Evolutionary conservation across 2,113 vertebrate species (phyloP).

Genomic region (Gambusia affinis): DNA sequence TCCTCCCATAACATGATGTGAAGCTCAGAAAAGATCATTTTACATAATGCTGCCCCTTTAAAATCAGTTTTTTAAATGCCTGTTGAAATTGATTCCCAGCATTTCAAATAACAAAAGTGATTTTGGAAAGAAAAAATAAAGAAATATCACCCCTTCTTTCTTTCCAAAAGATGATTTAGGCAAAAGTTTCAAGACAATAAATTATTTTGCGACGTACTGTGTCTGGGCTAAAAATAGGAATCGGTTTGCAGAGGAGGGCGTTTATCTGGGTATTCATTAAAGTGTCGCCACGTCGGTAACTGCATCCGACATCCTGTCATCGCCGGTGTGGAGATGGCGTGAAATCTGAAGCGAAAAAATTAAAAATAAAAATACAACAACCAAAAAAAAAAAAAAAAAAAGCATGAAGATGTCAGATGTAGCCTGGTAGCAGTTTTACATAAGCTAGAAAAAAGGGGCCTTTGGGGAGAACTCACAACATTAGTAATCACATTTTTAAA

Average conservation of each 20-base stretch:
- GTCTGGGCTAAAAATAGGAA: not conserved
- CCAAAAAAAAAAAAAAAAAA: not conserved
- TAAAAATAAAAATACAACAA: no score
- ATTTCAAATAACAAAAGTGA: no score
- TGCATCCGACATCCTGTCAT: conserved; percentile 33
- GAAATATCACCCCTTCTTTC: no score
- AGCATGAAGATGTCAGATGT: conserved; percentile 47
- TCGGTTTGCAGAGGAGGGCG: conserved; percentile 26
- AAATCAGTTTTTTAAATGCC: no score
- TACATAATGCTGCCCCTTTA: no score
- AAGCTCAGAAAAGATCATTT: no score
- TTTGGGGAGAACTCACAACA: conserved; percentile 33
- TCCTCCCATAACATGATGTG: no score
- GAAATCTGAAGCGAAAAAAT: conserved; percentile 15
- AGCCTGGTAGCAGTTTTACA: conserved; percentile 52
- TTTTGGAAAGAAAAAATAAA: no score
- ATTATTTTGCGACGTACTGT: no score
- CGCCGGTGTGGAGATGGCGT: conserved; percentile 25
- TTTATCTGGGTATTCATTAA: conserved; percentile 46
- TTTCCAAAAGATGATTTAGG: no score
- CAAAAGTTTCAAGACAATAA: no score
- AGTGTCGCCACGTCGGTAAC: conserved; percentile 45
- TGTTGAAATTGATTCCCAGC: no score
- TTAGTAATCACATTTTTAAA: conserved; percentile 54
- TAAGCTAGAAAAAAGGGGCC: conserved; percentile 49